Base-by-base conservation (phyloP, 2,113 vertebrate species). In the Bettongia penicillata region DNA sequence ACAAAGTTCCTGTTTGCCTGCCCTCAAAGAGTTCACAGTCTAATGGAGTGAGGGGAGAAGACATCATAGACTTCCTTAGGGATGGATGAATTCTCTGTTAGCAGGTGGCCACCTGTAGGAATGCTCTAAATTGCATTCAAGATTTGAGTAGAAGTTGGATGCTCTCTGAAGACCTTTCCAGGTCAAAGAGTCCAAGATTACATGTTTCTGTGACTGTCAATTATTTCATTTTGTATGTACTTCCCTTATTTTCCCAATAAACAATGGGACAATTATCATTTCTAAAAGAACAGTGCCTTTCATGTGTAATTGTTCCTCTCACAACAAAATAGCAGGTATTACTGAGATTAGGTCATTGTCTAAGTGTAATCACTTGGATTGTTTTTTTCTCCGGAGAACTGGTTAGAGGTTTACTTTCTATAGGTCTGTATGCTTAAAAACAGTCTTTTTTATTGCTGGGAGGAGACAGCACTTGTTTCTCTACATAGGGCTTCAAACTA, bases 231-330 rank as follows among this genome's bases (percentile, higher is more conserved):
- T 93, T 90, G 90, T 28, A 47, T 51, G 51, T 90, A 84, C 91
- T 93, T 92, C 68, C 51, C 92, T 53, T 93, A 53, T 95, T 97
- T 95, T 96, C 28, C 26, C 19, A 97, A 97, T 96, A 97, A 97
- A 97, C 95, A 97, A 98, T 97, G 91, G n/a, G 91, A 97, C 97
- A 98, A 97, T 98, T 97, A 97, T 91, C 84, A 96, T 96, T 97
- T 98, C 92, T 90, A 96, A 98, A 97, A 94, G 57, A 94, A 91
- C 89, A 51, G 61, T 91, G 77, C 52, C 91, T 68, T 94, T 97
- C 92, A 94, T 90, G 94, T 96, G 77, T 92, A 97, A 97, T 96
- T 95, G 93, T 96, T 95, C 95, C 96, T 91, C 90, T 43, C 92
- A 91, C 95, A 91, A 94, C 61, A 9, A 97, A 96, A 94, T 94